Conservation (phyloP, 2,113 vertebrate genomes). For the Cyphomyrus plagiostoma region DNA sequence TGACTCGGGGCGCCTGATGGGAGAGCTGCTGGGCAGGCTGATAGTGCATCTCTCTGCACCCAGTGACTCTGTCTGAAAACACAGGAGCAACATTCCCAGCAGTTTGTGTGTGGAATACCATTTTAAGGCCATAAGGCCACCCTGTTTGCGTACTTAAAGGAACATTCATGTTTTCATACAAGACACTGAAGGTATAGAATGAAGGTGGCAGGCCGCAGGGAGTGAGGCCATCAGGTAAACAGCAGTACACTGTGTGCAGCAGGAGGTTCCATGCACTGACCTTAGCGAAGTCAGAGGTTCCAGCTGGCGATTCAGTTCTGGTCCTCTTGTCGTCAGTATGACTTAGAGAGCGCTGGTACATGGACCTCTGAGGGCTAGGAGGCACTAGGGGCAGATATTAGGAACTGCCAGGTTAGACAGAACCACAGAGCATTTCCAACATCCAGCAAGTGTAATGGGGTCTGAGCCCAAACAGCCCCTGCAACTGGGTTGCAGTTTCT, state of each 20-base stretch:
- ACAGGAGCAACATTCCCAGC: neutral
- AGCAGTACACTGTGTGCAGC: neutral
- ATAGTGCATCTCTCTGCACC: neutral
- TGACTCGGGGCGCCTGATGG: slow-evolving; percentile 13
- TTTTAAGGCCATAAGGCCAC: neutral
- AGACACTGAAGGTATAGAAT: neutral
- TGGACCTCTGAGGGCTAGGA: slow-evolving; percentile 72
- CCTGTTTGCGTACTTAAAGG: neutral
- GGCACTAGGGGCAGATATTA: slow-evolving; percentile 73
- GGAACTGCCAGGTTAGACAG: slow-evolving; percentile 55
- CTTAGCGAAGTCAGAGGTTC: slow-evolving; percentile 57
- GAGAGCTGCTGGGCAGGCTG: neutral
- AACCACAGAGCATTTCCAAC: slow-evolving; percentile 11
- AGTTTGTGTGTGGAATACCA: neutral
- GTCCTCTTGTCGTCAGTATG: slow-evolving; percentile 62
- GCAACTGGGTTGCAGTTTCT: neutral
- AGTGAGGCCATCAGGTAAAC: neutral
- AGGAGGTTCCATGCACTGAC: slow-evolving; percentile 47
- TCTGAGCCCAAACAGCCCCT: neutral
- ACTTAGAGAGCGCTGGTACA: slow-evolving; percentile 73
- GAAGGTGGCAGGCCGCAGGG: neutral
- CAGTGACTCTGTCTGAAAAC: neutral
- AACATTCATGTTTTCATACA: no score
- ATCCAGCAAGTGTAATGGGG: neutral
- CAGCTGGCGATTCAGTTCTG: slow-evolving; percentile 47